Evolutionary conservation across 2,797 vertebrate species (phyloP).

Genomic region (Eidolon dupreanum): DNA sequence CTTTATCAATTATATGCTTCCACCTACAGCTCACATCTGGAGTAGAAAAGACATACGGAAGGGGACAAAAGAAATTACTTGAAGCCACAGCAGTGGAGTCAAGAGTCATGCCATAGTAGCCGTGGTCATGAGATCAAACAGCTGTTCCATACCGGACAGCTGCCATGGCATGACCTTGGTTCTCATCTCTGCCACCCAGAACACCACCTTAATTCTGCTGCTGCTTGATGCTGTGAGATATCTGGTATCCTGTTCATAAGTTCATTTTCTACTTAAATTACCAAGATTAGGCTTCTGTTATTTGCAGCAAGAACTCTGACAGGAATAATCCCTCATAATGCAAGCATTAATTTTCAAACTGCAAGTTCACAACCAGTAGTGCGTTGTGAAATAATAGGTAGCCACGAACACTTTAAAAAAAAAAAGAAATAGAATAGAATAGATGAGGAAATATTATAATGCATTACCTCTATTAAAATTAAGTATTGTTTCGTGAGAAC

Average conservation of each 20-base stretch:
- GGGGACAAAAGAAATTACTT: not conserved
- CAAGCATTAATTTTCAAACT: not conserved
- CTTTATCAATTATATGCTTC: not conserved
- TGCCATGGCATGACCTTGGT: not conserved
- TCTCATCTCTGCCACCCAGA: not conserved
- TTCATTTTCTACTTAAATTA: not conserved
- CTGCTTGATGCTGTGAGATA: not conserved
- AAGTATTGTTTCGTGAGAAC: not conserved
- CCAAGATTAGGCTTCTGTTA: not conserved
- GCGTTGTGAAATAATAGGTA: not conserved
- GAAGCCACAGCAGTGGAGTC: not conserved
- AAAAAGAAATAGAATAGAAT: not conserved
- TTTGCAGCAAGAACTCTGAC: not conserved
- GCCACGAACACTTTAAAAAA: not conserved
- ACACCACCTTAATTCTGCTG: not conserved
- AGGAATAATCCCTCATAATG: not conserved
- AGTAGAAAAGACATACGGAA: not conserved
- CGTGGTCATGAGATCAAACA: not conserved
- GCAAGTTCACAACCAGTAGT: not conserved
- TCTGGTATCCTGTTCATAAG: not conserved
- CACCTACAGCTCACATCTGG: not conserved
- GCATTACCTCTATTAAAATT: not conserved
- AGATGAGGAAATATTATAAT: not conserved
- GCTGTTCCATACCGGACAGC: not conserved
- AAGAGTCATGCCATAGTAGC: not conserved